Percentiles rank a stretch among this genome's conserved stretches.
phyloP scores from a whole-genome alignment of 2,797 vertebrate genomes.

The Australoheros facetus region DNA sequence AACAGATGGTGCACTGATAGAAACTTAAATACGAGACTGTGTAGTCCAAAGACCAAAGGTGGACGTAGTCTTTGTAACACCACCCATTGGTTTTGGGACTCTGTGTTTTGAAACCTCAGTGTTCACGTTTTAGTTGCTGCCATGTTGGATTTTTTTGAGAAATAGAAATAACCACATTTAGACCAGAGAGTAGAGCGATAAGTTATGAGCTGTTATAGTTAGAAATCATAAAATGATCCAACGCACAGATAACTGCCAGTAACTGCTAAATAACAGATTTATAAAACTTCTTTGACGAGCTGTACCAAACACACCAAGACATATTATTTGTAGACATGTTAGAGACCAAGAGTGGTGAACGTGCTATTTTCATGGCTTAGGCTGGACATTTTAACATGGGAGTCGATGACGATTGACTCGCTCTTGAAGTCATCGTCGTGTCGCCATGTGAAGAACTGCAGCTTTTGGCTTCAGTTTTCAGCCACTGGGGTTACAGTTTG shows the following conservation, averaged over 20 bases:
- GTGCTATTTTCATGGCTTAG: background rate
- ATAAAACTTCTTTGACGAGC: background rate
- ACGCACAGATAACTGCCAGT: background rate
- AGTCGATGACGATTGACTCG: background rate
- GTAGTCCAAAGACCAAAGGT: background rate
- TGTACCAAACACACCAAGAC: too few species aligned
- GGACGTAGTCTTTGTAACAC: too few species aligned
- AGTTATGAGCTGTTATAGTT: background rate
- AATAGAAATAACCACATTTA: background rate
- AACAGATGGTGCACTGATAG: background rate
- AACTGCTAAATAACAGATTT: background rate
- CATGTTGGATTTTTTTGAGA: too few species aligned
- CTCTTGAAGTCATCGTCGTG: background rate
- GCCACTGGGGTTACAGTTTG: background rate
- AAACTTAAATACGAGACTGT: background rate
- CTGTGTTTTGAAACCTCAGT: too few species aligned
- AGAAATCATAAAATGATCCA: background rate
- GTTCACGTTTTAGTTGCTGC: too few species aligned
- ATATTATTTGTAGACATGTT: too few species aligned
- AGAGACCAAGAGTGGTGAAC: background rate
- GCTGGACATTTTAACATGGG: background rate
- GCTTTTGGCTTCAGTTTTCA: background rate
- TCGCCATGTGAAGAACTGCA: background rate
- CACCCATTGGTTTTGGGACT: too few species aligned
- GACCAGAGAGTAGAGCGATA: background rate